phyloP scores from a whole-genome alignment of 2,888 invertebrate species.

The Lasioglossum lativentre region DNA sequence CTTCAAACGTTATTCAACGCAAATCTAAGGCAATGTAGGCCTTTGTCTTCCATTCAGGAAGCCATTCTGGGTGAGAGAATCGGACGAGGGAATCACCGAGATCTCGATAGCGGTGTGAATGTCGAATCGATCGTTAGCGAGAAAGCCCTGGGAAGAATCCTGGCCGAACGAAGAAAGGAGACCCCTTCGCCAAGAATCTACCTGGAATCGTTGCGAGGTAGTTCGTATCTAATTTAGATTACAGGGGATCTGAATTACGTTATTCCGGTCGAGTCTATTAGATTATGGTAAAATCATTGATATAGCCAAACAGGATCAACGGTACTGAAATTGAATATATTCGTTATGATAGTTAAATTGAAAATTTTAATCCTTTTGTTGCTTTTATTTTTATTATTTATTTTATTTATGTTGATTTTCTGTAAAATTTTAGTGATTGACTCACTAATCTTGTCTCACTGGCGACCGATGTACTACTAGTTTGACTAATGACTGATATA shows the following conservation, averaged over 20 bases:
- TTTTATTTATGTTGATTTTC: not conserved
- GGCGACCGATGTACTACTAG: not conserved
- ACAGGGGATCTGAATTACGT: slow-evolving; percentile 52
- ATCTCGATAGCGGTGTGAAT: slow-evolving; percentile 51
- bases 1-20: slow-evolving; percentile 56
- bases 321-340: not conserved
- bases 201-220: slow-evolving; percentile 51
- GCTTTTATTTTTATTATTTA: not conserved
- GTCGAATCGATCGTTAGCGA: slow-evolving; percentile 63
- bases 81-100: slow-evolving; percentile 55
- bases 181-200: slow-evolving; percentile 49
- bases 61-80: slow-evolving; percentile 59
- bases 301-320: not conserved
- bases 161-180: slow-evolving; percentile 35
- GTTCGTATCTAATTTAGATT: slow-evolving; percentile 62
- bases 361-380: not conserved
- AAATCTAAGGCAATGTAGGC: slow-evolving; percentile 60
- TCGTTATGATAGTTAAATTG: not conserved
- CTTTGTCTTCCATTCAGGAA: slow-evolving; percentile 62
- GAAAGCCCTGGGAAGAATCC: slow-evolving; percentile 49
- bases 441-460: not conserved
- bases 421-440: not conserved
- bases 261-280: slow-evolving; percentile 31
- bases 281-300: slow-evolving; percentile 8
- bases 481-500: not conserved